These are phyloP conservation scores for Myopa tessellatipennis DNA, from an alignment of 2,888 invertebrate species.

Conservation along the genomic window DNA sequence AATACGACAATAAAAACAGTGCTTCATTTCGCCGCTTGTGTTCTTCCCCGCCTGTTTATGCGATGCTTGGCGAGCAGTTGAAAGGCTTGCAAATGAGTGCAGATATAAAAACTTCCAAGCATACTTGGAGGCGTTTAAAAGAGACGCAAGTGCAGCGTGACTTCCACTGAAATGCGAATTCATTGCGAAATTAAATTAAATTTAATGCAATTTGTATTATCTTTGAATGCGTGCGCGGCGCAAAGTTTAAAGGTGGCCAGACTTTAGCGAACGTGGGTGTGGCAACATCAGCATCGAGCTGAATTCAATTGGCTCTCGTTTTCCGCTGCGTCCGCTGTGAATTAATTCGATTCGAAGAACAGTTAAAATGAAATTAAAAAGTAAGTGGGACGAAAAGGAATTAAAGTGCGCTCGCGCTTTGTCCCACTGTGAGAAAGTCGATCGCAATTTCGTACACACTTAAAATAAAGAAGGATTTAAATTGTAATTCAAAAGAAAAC, in stretches of 20 bases:
- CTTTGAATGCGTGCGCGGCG: no score
- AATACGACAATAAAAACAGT: slow-evolving; percentile 1
- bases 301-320: neutral
- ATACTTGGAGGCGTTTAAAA: slow-evolving; percentile 22
- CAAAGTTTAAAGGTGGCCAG: no score
- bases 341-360: slow-evolving; percentile 21
- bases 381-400: neutral
- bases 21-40: neutral
- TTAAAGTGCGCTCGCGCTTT: no score
- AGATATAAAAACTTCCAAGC: neutral
- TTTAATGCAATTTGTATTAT: slow-evolving; percentile 13
- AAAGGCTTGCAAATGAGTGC: no score
- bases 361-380: slow-evolving; percentile 13
- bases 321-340: slow-evolving; percentile 26
- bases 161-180: neutral
- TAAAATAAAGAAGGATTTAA: neutral
- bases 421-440: no score
- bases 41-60: neutral
- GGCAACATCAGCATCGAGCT: no score
- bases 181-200: slow-evolving; percentile 10
- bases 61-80: neutral
- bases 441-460: neutral
- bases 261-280: no score
- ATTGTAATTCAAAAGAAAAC: neutral
- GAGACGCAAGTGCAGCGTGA: neutral